These are phyloP conservation scores for Uropsilus gracilis DNA, from an alignment of 2,113 vertebrate genomes.

Conservation along the genomic window DNA sequence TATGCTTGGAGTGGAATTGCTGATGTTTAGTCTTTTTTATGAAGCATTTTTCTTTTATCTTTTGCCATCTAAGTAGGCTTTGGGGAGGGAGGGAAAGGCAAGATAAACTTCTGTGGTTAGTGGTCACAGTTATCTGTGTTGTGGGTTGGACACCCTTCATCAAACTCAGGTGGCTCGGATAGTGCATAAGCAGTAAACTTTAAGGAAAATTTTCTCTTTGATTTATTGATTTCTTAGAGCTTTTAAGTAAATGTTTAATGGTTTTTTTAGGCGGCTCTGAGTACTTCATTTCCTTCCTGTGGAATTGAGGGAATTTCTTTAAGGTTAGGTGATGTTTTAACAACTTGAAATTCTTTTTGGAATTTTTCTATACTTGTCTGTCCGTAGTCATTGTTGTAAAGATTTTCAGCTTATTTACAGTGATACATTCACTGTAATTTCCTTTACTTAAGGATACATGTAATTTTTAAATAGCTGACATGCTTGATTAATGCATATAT, in stretches of 20 bases:
- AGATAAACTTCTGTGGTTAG: fast-evolving
- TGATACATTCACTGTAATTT: neutral
- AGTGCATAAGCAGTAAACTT: neutral
- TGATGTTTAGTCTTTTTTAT: neutral
- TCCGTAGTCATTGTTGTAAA: neutral
- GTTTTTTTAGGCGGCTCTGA: neutral
- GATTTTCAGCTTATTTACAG: conserved; percentile 36
- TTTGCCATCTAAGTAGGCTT: neutral
- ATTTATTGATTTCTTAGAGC: neutral
- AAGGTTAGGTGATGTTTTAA: neutral
- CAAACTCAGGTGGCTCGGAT: neutral
- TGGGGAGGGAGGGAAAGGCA: neutral
- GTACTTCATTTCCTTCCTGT: neutral
- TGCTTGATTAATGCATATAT: neutral
- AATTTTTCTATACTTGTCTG: neutral
- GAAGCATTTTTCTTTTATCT: neutral
- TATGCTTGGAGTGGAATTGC: neutral
- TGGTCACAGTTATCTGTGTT: neutral
- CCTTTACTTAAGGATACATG: neutral
- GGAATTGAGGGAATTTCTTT: neutral
- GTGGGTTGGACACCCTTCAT: neutral
- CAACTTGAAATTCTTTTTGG: neutral
- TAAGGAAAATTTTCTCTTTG: neutral
- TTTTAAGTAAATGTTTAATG: neutral
- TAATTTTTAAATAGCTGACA: neutral